Evolutionary conservation across 2,797 vertebrate species (phyloP).

Genomic region (Poeciliopsis paucimaculata): DNA sequence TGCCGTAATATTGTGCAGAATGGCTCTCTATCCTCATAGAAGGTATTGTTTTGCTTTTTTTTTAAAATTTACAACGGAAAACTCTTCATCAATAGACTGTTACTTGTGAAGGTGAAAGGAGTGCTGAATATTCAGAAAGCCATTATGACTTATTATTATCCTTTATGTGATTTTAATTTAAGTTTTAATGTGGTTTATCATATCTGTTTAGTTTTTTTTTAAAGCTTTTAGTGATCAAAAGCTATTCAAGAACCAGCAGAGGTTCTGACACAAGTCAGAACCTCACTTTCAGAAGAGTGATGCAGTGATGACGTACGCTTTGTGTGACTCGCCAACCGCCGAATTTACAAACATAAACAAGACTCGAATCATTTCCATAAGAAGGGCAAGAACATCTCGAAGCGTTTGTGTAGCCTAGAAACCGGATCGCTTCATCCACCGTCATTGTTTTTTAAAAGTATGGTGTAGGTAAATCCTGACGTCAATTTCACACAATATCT

Average conservation of each 20-base stretch:
- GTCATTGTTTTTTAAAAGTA: background rate
- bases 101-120: constrained; percentile 50
- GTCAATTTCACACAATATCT: background rate
- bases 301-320: background rate
- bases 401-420: background rate
- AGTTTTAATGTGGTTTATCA: constrained; percentile 69
- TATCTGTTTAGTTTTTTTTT: constrained; percentile 47
- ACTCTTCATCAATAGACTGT: constrained; percentile 79
- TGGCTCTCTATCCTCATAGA: constrained; percentile 76
- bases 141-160: constrained; percentile 58
- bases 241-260: too few relatives aligned
- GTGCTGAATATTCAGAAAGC: constrained; percentile 62
- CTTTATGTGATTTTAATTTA: constrained; percentile 69
- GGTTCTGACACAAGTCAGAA: background rate
- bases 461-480: background rate
- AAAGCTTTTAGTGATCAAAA: constrained; percentile 46
- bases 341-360: background rate
- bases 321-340: background rate
- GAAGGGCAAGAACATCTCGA: background rate
- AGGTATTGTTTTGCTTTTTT: constrained; percentile 75
- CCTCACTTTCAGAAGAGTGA: background rate
- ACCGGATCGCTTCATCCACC: background rate
- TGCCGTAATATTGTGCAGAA: background rate
- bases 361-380: background rate
- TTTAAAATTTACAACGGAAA: constrained; percentile 63